Conservation (phyloP, 64 coral and sea anemone species). For the Platygyra sinensis region DNA sequence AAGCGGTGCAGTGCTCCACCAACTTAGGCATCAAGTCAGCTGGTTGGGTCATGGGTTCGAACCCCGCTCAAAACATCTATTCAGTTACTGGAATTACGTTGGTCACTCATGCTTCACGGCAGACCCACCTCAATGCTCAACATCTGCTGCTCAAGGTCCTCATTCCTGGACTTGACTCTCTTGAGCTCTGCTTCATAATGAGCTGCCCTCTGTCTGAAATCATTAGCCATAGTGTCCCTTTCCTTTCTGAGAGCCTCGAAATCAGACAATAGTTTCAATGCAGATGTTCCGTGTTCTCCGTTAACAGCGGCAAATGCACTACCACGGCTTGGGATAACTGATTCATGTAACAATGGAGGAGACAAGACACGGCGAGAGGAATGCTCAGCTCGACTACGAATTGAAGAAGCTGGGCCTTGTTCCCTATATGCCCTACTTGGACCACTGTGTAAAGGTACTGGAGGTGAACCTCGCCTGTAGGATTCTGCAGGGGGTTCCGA, state of each 20-base stretch:
- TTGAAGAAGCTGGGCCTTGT: constrained; percentile 17
- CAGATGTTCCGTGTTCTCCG: not conserved
- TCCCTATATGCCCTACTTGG: not conserved
- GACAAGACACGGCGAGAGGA: not conserved
- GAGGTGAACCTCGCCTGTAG: not conserved
- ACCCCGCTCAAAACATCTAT: not conserved
- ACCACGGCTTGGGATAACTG: constrained; percentile 23
- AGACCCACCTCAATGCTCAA: constrained; percentile 61
- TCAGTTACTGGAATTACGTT: not conserved
- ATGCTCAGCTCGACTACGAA: not conserved
- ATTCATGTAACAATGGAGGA: constrained; percentile 5
- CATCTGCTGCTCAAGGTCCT: constrained; percentile 74
- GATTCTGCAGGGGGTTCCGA: constrained; percentile 5
- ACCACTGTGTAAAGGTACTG: not conserved
- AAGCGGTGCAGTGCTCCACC: too few species aligned
- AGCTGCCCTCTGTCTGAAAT: not conserved
- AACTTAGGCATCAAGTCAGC: too few species aligned
- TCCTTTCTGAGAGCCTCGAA: constrained; percentile 26
- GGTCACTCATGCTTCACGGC: not conserved
- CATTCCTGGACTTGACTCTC: constrained; percentile 2
- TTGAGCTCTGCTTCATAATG: constrained; percentile 47
- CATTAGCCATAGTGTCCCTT: constrained; percentile 13
- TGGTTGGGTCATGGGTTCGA: too few species aligned
- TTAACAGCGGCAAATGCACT: constrained; percentile 39
- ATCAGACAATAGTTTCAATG: constrained; percentile 13